Evolutionary conservation across 2,797 vertebrate species (phyloP), one percentile per base, ranked within the genome.

Genomic region (Tympanoctomys barrerae): DNA sequence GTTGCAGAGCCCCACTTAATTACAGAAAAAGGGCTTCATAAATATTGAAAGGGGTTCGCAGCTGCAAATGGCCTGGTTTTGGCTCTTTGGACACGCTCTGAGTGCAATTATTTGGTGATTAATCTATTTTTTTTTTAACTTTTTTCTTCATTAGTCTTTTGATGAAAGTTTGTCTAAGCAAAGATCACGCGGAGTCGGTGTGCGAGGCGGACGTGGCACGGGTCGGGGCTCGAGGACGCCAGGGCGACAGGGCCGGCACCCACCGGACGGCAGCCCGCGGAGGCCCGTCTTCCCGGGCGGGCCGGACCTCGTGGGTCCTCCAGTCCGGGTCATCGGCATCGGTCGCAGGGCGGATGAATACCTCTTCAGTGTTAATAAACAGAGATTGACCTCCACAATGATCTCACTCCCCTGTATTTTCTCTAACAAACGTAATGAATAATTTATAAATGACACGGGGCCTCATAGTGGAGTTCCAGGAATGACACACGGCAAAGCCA

Each of bases 51-150:
- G 54, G 1, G 4, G 36, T 46, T n/a, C 83, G 61, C 19, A 0
- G 46, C 68, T 39, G 89, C 26, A 0, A 26, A 31, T 81, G 95
- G 36, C 94, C 96, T 94, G 92, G 2, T 89, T 95, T 86, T 36
- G 46, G 9, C 0, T 19, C 33, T 70, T 59, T 21, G 87, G 90
- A 54, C 46, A 0, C 22, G 3, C 36, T 89, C 66, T 2, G 33
- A 64, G 62, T 3, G 21, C 94, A 95, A 96, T 94, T 89, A 89
- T 19, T 82, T 54, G 90, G 61, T 91, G 84, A 97, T 95, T 93
- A 59, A 79, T 91, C 90, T 94, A 9, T 91, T 90, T 91, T 64
- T 91, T 64, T 88, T 52, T 39, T 21, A 31, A 68, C 33, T 91
- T 54, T 95, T 91, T 46, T 21, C 42, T 82, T 88, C 87, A 14